A percentile compares a stretch with the other conserved stretches of the same genome.
These are phyloP conservation scores for Natrix natrix DNA, from an alignment of 2,797 vertebrate species.

Conservation along the genomic window DNA sequence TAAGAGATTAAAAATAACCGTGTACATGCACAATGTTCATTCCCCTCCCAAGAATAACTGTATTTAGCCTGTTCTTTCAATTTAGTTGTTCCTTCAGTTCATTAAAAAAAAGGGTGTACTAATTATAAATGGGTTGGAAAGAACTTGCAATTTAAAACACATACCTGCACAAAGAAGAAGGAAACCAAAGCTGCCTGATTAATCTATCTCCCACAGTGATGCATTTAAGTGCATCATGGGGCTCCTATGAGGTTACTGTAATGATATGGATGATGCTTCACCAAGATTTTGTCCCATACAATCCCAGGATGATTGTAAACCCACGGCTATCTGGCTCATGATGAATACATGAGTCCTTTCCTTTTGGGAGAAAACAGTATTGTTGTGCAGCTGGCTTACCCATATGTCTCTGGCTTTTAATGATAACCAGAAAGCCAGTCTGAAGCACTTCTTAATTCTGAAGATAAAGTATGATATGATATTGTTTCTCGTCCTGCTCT, in stretches of 20 bases:
- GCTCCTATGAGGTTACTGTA: background rate
- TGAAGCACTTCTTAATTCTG: background rate
- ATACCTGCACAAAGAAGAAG: background rate
- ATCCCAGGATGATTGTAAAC: background rate
- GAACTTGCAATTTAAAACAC: background rate
- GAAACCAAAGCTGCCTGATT: background rate
- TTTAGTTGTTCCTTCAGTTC: background rate
- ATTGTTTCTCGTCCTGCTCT: background rate
- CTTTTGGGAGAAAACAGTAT: background rate
- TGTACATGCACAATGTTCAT: background rate
- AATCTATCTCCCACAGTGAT: background rate
- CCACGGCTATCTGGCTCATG: background rate
- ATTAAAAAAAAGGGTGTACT: background rate
- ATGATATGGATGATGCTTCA: background rate
- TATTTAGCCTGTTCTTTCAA: background rate
- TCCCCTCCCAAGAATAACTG: background rate
- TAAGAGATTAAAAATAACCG: background rate
- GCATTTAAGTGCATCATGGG: background rate
- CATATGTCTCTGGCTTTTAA: background rate
- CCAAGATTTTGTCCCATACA: background rate
- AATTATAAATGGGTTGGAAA: background rate
- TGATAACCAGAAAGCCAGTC: background rate
- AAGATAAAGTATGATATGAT: background rate
- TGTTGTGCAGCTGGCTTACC: background rate
- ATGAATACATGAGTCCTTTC: too few species aligned